Base-by-base conservation (phyloP, 2,113 vertebrate genomes). In the Urocitellus parryii region DNA sequence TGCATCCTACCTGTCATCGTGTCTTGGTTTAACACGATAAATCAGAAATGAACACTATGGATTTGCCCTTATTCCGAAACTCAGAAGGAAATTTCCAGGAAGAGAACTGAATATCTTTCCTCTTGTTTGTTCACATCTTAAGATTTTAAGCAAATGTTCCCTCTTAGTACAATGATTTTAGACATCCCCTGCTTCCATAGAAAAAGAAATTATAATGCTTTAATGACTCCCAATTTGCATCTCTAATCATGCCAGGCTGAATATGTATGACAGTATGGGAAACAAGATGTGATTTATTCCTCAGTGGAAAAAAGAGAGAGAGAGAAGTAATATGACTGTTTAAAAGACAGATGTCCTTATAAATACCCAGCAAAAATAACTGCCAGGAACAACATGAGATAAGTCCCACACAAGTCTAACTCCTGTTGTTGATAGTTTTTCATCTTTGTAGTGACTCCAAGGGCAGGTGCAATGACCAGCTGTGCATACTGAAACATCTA, bases 311-410 rank as follows among this genome's bases (percentile, higher is more conserved):
- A 56, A 65, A 53, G 51, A 53, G 51, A 53, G 51, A 53, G 51
- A 88, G 67, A 91, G 92, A 96, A 92, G 82, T 77, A 85, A 92
- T 39, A 95, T 16, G 79, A 90, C 83, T 94, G 65, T 79, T 95
- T 95, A 80, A 88, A 95, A 94, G 88, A 96, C 95, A 94, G 87
- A 95, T 85, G 95, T 95, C 88, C 63, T 97, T 87, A 77, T 83
- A 94, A 91, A 87, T 56, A 91, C n/a, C 39, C 45, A 85, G 72
- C 86, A 93, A 88, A 97, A 93, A 78, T 87, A 88, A n/a, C 34
- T 72, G 70, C 17, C 29, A 94, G 81, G 42, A 97, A 51, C n/a
- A 94, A 88, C 53, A 95, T 0, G 6, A 87, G 93, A 95, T 86
- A 80, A 97, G 73, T 34, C 16, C 20, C 42, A 86, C 4, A 0